Evolutionary conservation across 2,797 vertebrate species (phyloP).

Genomic region (Lutjanus campechanus): DNA sequence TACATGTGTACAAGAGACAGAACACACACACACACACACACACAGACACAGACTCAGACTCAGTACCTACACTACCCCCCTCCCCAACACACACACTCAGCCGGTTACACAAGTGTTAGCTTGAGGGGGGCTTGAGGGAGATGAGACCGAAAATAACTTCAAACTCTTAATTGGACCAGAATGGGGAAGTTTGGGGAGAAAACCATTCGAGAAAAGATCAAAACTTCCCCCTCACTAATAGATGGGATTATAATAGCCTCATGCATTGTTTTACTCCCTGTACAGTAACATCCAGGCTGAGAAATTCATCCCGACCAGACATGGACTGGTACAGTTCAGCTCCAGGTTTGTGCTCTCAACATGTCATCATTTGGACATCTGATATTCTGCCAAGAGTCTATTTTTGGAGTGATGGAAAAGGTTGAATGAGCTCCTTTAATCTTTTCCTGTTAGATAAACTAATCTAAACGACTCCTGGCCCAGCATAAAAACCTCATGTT

Average conservation of each 20-base stretch:
- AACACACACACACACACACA: slow-evolving; percentile 17
- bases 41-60: not conserved
- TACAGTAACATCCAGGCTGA: not conserved
- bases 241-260: slow-evolving; percentile 42
- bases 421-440: slow-evolving; percentile 13
- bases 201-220: slow-evolving; percentile 32
- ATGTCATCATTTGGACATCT: not conserved
- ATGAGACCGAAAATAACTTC: slow-evolving; percentile 73
- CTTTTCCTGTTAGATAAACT: not conserved
- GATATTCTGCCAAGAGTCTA: not conserved
- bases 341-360: not conserved
- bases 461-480: not conserved
- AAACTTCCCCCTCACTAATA: slow-evolving; percentile 40
- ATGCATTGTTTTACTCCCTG: slow-evolving; percentile 27
- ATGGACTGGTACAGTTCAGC: not conserved
- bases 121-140: slow-evolving; percentile 67
- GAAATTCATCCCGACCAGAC: not conserved
- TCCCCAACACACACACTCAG: slow-evolving; percentile 32
- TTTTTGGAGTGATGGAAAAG: not conserved
- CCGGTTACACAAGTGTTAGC: slow-evolving; percentile 63
- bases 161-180: slow-evolving; percentile 69
- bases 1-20: too few species aligned
- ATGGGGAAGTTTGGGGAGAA: slow-evolving; percentile 52
- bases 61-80: slow-evolving; percentile 19
- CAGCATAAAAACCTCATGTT: slow-evolving; percentile 6